phyloP scores from a whole-genome alignment of 2,888 invertebrate species.

The Cryptus viduatorius region DNA sequence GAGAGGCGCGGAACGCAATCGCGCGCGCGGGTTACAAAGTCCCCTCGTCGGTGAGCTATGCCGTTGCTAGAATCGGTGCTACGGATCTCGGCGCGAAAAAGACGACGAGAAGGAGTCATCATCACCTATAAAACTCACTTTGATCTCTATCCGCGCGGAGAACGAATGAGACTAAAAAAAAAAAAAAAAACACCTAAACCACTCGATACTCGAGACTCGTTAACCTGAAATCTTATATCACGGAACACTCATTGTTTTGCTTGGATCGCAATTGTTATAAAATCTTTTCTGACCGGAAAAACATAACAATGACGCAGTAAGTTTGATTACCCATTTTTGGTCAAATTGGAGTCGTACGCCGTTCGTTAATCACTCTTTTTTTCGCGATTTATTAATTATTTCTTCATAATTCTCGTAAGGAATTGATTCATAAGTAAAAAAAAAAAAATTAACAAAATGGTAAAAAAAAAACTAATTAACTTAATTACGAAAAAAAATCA shows the following conservation, averaged over 20 bases:
- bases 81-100: slow-evolving; percentile 40
- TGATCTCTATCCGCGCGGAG: slow-evolving; percentile 75
- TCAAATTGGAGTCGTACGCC: slow-evolving; percentile 1
- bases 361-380: background rate
- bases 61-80: slow-evolving; percentile 43
- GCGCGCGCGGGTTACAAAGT: slow-evolving; percentile 36
- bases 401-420: background rate
- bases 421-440: background rate
- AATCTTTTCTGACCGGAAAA: background rate
- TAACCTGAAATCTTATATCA: slow-evolving; percentile 14
- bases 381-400: background rate
- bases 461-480: too few species aligned
- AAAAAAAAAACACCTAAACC: background rate
- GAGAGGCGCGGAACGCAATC: slow-evolving; percentile 13
- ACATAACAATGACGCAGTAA: background rate
- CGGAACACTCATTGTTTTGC: slow-evolving; percentile 13
- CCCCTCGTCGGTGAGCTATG: slow-evolving; percentile 43
- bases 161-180: slow-evolving; percentile 9
- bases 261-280: slow-evolving; percentile 6
- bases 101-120: slow-evolving; percentile 63
- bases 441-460: too few species aligned
- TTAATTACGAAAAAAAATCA: too few species aligned
- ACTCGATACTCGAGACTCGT: background rate
- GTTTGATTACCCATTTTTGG: background rate
- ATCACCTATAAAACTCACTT: slow-evolving; percentile 74